A percentile compares a stretch with the other conserved stretches of the same genome.
These are phyloP conservation scores for Helicolenus hilgendorfi DNA, from an alignment of 2,797 vertebrate genomes.

Conservation along the genomic window DNA sequence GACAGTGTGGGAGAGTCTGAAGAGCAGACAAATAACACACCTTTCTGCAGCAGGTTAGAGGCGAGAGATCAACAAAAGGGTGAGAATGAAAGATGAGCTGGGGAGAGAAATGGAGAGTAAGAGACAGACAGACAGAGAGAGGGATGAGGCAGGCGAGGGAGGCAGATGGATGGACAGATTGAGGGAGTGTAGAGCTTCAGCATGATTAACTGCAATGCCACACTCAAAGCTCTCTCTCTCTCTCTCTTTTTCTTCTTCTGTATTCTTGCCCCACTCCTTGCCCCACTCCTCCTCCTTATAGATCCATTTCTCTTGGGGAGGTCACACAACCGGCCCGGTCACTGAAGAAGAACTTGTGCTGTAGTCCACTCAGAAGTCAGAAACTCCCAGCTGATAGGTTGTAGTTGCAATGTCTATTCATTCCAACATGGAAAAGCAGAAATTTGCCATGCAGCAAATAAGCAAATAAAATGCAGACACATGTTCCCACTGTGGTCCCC, in stretches of 20 bases:
- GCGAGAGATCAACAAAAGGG: conserved; percentile 39
- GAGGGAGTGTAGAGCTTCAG: conserved; percentile 71
- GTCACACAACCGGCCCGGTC: conserved; percentile 7
- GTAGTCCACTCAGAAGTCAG: not conserved
- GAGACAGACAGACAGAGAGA: conserved; percentile 19
- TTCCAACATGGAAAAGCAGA: not conserved
- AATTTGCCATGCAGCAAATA: not conserved
- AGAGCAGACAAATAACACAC: not conserved
- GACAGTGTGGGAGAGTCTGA: not conserved
- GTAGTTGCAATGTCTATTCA: not conserved
- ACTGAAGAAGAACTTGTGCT: not conserved
- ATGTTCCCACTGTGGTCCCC: no score
- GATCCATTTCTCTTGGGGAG: conserved; percentile 40
- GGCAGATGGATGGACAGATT: conserved; percentile 77
- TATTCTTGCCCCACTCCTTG: conserved; percentile 13
- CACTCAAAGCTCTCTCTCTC: conserved; percentile 11
- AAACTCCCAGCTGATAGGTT: not conserved
- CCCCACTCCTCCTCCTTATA: conserved; percentile 40
- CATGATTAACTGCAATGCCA: conserved; percentile 64
- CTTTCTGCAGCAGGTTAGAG: conserved; percentile 14
- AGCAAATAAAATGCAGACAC: no score
- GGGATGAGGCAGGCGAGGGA: conserved; percentile 29
- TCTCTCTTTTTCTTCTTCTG: not conserved
- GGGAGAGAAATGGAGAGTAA: conserved; percentile 11
- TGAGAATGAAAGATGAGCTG: conserved; percentile 42